These are phyloP conservation scores for Caenorhabditis zanzibari DNA, from an alignment of 2,888 invertebrate species.

Conservation along the genomic window DNA sequence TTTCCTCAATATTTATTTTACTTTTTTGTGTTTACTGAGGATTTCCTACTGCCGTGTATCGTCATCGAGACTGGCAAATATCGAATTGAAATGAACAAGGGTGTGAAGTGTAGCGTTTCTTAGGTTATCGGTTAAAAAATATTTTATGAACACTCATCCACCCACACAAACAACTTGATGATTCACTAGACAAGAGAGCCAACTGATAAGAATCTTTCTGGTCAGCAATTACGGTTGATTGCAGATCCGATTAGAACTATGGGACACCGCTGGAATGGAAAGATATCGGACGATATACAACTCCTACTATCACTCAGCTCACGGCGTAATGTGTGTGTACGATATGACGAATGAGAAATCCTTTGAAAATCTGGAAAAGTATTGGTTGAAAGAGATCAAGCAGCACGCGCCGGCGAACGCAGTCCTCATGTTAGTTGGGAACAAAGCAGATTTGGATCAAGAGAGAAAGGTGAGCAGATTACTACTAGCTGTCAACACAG, in stretches of 20 bases:
- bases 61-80: constrained; percentile 21
- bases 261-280: constrained; percentile 83
- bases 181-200: constrained; percentile 34
- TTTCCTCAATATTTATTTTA: constrained; percentile 44
- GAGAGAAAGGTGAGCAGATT: constrained; percentile 75
- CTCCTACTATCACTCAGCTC: constrained; percentile 84
- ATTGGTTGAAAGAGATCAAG: constrained; percentile 83
- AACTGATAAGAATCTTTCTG: constrained; percentile 53
- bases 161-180: constrained; percentile 33
- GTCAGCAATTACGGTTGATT: constrained; percentile 54
- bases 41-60: constrained; percentile 51
- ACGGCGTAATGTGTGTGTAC: constrained; percentile 84
- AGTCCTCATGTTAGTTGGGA: constrained; percentile 83
- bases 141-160: constrained; percentile 5
- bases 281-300: constrained; percentile 83
- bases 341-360: constrained; percentile 82
- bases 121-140: constrained; percentile 11
- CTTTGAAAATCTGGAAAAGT: constrained; percentile 83
- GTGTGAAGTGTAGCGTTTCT: neutral
- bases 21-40: constrained; percentile 36
- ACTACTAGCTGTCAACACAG: constrained; percentile 8
- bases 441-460: constrained; percentile 83
- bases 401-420: constrained; percentile 83
- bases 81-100: neutral
- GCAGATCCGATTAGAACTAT: constrained; percentile 78